phyloP scores from a whole-genome alignment of 2,113 vertebrate genomes.

The Polyodon spathula region DNA sequence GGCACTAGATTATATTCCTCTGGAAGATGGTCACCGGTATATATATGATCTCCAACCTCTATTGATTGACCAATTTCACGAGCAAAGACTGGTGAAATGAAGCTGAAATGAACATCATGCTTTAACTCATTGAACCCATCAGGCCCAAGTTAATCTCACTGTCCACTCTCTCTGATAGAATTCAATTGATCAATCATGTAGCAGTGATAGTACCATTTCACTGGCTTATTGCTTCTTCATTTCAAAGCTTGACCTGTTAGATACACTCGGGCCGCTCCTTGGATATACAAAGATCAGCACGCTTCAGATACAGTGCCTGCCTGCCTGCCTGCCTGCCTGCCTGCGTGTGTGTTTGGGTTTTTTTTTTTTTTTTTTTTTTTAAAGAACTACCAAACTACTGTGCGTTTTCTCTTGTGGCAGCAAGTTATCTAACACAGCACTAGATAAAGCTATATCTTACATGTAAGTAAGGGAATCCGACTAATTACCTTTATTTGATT shows the following conservation, averaged over 20 bases:
- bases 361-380: not conserved
- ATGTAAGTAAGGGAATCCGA: no score
- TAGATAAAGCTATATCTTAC: no score
- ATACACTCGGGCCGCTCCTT: conserved; percentile 52
- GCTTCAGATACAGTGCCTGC: conserved; percentile 16
- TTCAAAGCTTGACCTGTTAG: conserved; percentile 72
- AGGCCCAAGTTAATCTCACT: conserved; percentile 97
- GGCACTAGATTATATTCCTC: conserved; percentile 67
- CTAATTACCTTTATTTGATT: no score
- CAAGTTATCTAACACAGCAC: no score
- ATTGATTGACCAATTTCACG: conserved; percentile 95
- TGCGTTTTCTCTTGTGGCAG: no score
- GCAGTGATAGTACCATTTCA: conserved; percentile 99
- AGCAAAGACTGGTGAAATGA: conserved; percentile 89
- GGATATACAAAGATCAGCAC: conserved; percentile 49
- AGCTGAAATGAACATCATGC: conserved; percentile 93
- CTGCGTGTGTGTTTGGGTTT: conserved; percentile 12
- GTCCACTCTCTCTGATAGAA: conserved; percentile 98
- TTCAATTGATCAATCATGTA: conserved; percentile 99
- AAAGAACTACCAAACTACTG: not conserved
- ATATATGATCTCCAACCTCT: conserved; percentile 89
- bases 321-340: conserved; percentile 16
- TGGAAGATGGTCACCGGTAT: conserved; percentile 66
- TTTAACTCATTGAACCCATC: conserved; percentile 95
- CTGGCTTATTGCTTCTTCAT: conserved; percentile 96